phyloP scores from a whole-genome alignment of 2,113 vertebrate genomes.

The Bucco capensis region DNA sequence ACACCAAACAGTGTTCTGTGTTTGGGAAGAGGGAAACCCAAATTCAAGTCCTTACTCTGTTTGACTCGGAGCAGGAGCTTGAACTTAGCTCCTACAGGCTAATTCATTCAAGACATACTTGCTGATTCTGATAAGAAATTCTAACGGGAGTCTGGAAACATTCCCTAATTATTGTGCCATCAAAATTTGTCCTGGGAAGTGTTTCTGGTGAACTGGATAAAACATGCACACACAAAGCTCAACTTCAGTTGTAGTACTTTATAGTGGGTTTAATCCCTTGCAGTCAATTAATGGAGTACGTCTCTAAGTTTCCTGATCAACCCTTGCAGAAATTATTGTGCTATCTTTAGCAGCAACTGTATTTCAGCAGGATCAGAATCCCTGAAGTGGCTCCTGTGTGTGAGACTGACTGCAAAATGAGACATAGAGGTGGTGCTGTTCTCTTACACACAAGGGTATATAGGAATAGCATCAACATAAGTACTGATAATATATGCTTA shows the following conservation, averaged over 20 bases:
- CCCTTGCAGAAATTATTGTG: neutral
- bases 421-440: neutral
- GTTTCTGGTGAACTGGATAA: neutral
- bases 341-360: neutral
- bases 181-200: neutral
- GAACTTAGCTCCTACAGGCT: accelerated
- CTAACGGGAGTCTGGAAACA: neutral
- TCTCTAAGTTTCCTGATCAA: neutral
- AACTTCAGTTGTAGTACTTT: neutral
- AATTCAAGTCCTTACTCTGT: neutral
- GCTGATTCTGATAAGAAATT: neutral
- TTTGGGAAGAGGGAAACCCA: neutral
- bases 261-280: neutral
- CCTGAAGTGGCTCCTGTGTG: neutral
- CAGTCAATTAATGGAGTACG: neutral
- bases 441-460: neutral
- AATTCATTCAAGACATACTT: neutral
- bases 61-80: neutral
- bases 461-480: neutral
- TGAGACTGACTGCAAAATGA: neutral
- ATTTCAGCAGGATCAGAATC: neutral
- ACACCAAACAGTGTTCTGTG: neutral
- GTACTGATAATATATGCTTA: neutral
- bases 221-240: neutral
- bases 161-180: neutral